Conservation (phyloP, 2,888 invertebrate genomes). For the Strigamia crassipes region DNA sequence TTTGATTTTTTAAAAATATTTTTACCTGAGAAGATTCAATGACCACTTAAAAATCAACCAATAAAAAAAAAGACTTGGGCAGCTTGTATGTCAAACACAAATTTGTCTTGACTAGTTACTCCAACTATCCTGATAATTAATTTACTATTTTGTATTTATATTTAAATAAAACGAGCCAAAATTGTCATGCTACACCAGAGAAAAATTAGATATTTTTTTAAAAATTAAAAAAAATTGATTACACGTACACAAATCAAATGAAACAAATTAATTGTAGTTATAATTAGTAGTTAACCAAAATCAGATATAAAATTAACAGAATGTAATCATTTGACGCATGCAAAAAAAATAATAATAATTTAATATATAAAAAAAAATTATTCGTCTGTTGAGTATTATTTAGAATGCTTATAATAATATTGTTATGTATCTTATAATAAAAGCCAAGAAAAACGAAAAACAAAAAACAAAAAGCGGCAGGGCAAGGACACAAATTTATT, state of each 20-base stretch:
- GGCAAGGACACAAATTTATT: conserved; percentile 32
- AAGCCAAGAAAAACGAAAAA: background rate
- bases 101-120: conserved; percentile 24
- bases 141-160: background rate
- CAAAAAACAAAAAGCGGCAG: background rate
- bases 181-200: conserved; percentile 14
- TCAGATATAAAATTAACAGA: background rate
- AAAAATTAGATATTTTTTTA: background rate
- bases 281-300: background rate
- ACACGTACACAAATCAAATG: background rate
- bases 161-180: conserved; percentile 14
- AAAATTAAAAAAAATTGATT: background rate
- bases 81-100: conserved; percentile 26
- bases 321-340: background rate
- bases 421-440: background rate
- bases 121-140: conserved; percentile 10
- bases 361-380: background rate
- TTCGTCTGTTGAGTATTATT: conserved; percentile 21
- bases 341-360: background rate
- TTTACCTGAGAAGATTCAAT: conserved; percentile 35
- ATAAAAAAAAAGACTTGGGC: conserved; percentile 10
- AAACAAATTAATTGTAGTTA: background rate
- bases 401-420: background rate
- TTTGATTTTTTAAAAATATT: background rate
- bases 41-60: background rate